Base-by-base conservation (phyloP, 2,888 invertebrate genomes). In the Drosophila colorata region DNA sequence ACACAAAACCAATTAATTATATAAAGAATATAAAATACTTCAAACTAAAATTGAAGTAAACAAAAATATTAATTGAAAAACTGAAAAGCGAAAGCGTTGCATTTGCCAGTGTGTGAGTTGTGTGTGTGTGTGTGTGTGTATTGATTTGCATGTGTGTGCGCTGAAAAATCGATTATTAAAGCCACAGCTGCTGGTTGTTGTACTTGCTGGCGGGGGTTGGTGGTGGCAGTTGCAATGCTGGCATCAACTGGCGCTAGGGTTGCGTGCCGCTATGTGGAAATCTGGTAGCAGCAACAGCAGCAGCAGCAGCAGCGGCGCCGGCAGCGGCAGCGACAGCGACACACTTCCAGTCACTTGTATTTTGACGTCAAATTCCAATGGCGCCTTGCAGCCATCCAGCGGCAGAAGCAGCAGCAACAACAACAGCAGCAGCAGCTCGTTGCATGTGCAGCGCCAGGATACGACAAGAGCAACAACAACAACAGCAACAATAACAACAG, bases 101-200 rank as follows among this genome's bases (percentile, higher is more conserved):
- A 77, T 43, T 59, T 49, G 38, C 43, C 13, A 14, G 8, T 35
- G 59, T 48, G 49, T 46, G 60, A 41, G 40, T 20, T 59, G 61
- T 61, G 52, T 44, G 52, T 18, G 48, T 20, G 49, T 35, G 55
- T 37, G 55, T 57, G 72, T 66, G 67, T 53, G 57, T 64, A 51
- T 72, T 41, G 65, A 73, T 84, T 67, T 65, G 73, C 74, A 65
- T 73, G 65, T 68, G 85, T 68, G 82, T 47, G 69, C 20, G 69
- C 64, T 75, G 79, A 86, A 87, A 81, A 88, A 89, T 89, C 83
- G 90, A 89, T 89, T 89, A 74, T 86, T 80, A 79, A 78, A 83
- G 80, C 70, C 74, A 80, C 87, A 84, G 85, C 82, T 84, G 82
- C 73, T 80, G 81, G 67, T 75, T 74, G 80, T 71, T 61, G 79